phyloP scores from a whole-genome alignment of 2,888 invertebrate genomes.

The Zhuqinia jingwanae region DNA sequence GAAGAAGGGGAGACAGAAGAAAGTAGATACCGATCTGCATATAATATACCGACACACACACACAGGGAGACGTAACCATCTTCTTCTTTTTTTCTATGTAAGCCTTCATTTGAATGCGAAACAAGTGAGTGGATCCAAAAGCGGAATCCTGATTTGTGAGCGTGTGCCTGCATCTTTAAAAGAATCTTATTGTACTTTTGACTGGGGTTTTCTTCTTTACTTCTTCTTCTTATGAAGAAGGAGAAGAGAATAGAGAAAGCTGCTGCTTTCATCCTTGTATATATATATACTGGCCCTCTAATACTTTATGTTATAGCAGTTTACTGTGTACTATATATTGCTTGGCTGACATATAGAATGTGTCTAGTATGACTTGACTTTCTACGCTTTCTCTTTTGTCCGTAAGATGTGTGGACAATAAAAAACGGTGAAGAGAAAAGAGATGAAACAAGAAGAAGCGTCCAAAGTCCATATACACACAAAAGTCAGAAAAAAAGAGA shows the following conservation, averaged over 20 bases:
- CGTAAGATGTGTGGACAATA: constrained; percentile 38
- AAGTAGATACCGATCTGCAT: too few species aligned
- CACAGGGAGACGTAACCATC: background rate
- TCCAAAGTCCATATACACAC: too few species aligned
- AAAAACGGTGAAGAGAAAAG: too few species aligned
- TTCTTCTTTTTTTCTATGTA: constrained; percentile 29
- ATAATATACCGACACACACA: background rate
- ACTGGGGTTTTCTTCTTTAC: background rate
- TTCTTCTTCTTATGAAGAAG: too few species aligned
- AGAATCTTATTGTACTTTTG: constrained; percentile 25
- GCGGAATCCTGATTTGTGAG: constrained; percentile 68
- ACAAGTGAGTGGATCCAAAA: constrained; percentile 72
- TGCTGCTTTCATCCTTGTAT: background rate
- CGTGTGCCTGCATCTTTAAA: constrained; percentile 58
- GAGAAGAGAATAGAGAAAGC: constrained; percentile 7
- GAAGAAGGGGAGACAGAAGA: too few species aligned
- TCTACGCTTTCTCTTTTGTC: background rate
- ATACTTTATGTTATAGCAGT: background rate
- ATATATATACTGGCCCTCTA: too few species aligned
- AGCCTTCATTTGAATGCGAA: constrained; percentile 76
- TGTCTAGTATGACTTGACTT: constrained; percentile 18
- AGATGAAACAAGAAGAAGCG: too few species aligned
- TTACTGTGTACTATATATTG: background rate
- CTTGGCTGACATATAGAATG: constrained; percentile 44
- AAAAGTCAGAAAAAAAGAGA: too few species aligned